Percentiles rank a stretch among this genome's conserved stretches.
Evolutionary conservation across 2,888 invertebrate species (phyloP).

Genomic region (Alloscopus bannaensis): DNA sequence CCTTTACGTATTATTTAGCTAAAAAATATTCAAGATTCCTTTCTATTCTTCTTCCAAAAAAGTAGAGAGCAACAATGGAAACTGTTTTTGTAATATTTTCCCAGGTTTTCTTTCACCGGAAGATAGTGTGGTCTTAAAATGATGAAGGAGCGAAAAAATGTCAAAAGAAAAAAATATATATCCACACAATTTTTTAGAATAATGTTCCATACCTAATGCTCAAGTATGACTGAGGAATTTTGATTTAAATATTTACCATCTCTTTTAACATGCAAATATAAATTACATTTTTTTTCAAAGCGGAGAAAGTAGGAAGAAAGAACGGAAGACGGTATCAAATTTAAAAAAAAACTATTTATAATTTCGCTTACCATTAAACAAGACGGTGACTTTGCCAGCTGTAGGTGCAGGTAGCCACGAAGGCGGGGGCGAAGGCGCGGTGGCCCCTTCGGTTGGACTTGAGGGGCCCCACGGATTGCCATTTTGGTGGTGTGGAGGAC

Average conservation of each 20-base stretch:
- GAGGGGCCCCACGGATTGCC: constrained; percentile 81
- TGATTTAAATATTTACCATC: constrained; percentile 43
- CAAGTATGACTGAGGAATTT: constrained; percentile 17
- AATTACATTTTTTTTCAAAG: constrained; percentile 41
- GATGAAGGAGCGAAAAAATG: constrained; percentile 17
- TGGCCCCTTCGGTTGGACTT: constrained; percentile 85
- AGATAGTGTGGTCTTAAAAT: constrained; percentile 4
- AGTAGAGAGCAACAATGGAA: constrained; percentile 20
- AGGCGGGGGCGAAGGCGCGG: constrained; percentile 76
- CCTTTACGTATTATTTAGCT: not conserved
- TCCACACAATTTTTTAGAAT: constrained; percentile 13
- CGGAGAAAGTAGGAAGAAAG: not conserved
- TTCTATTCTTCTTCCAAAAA: constrained; percentile 12
- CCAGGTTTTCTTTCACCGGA: constrained; percentile 32
- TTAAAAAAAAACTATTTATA: constrained; percentile 18
- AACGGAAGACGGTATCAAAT: constrained; percentile 17
- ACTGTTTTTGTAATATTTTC: constrained; percentile 33
- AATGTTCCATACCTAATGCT: not conserved
- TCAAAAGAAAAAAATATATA: constrained; percentile 3
- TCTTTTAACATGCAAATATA: constrained; percentile 21
- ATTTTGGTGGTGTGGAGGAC: constrained; percentile 53
- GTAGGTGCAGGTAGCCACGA: constrained; percentile 81
- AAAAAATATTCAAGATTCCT: constrained; percentile 3
- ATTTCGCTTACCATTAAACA: constrained; percentile 84
- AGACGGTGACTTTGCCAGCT: constrained; percentile 83